Conservation (phyloP, 2,888 invertebrate genomes). For the Elysia crispata region DNA sequence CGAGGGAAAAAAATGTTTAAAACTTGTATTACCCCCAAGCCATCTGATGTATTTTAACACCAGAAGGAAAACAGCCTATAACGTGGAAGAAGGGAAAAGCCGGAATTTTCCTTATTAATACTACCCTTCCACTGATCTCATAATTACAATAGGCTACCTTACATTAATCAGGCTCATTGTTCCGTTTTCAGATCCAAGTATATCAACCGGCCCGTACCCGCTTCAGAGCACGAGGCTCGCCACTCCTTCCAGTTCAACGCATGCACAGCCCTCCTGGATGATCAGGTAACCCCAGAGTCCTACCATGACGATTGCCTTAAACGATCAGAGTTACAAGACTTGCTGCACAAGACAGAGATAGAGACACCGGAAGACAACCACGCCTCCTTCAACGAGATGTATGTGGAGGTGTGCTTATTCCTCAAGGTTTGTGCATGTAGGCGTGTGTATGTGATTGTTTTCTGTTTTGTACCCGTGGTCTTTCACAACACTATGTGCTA, state of each 20-base stretch:
- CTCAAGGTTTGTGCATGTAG: constrained; percentile 39
- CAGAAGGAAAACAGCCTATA: too few species aligned
- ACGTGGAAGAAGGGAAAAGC: too few species aligned
- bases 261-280: constrained; percentile 63
- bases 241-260: constrained; percentile 68
- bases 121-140: too few species aligned
- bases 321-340: constrained; percentile 51
- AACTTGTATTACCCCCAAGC: too few species aligned
- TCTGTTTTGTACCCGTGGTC: too few species aligned
- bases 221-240: constrained; percentile 61
- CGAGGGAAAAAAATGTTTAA: too few species aligned
- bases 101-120: too few species aligned
- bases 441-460: too few species aligned
- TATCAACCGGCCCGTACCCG: constrained; percentile 64
- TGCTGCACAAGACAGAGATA: constrained; percentile 57
- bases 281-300: constrained; percentile 57
- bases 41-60: too few species aligned
- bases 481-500: too few species aligned
- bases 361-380: constrained; percentile 57
- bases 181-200: constrained; percentile 55
- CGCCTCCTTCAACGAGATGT: constrained; percentile 65
- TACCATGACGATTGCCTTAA: constrained; percentile 51
- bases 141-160: too few species aligned
- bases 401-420: constrained; percentile 57
- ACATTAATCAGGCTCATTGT: too few species aligned